Conservation (phyloP, 1,140 invertebrate species). For the Drosophila rufa region DNA sequence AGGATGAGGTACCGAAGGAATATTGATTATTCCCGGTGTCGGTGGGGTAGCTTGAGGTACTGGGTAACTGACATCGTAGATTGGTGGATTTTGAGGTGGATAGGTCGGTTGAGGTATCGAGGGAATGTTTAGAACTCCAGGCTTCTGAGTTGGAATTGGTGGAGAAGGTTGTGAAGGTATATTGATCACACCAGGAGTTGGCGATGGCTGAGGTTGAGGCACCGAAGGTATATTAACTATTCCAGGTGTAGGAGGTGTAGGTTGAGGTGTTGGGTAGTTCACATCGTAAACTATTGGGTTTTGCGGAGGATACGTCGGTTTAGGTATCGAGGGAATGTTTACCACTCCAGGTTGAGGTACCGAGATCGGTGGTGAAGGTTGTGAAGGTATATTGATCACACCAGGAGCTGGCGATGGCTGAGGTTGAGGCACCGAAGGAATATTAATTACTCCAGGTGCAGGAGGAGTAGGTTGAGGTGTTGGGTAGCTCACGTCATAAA, state of each 20-base stretch:
- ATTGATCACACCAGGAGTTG: conserved; percentile 39
- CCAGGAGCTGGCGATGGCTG: neutral
- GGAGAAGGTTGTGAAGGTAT: conserved; percentile 25
- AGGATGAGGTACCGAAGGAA: conserved; percentile 29
- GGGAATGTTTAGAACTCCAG: conserved; percentile 28
- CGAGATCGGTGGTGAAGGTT: too few species aligned
- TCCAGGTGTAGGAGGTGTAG: conserved; percentile 22
- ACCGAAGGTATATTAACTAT: conserved; percentile 33
- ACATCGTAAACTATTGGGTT: conserved; percentile 22
- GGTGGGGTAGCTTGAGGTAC: conserved; percentile 7
- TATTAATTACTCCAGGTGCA: too few species aligned
- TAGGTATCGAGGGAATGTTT: too few species aligned
- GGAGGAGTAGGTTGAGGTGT: neutral
- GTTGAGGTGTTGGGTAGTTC: conserved; percentile 55
- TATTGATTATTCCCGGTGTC: conserved; percentile 26
- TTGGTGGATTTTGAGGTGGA: conserved; percentile 1
- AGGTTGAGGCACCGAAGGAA: too few species aligned
- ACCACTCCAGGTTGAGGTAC: too few species aligned
- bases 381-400: conserved; percentile 35
- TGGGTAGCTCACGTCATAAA: conserved; percentile 63
- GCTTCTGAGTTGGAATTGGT: conserved; percentile 10
- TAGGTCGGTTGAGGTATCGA: conserved; percentile 23
- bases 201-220: conserved; percentile 18
- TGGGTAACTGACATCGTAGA: conserved; percentile 61
- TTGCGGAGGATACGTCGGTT: too few species aligned